Evolutionary conservation across 1,140 invertebrate species (phyloP).

Genomic region (Oreohelix idahoensis): DNA sequence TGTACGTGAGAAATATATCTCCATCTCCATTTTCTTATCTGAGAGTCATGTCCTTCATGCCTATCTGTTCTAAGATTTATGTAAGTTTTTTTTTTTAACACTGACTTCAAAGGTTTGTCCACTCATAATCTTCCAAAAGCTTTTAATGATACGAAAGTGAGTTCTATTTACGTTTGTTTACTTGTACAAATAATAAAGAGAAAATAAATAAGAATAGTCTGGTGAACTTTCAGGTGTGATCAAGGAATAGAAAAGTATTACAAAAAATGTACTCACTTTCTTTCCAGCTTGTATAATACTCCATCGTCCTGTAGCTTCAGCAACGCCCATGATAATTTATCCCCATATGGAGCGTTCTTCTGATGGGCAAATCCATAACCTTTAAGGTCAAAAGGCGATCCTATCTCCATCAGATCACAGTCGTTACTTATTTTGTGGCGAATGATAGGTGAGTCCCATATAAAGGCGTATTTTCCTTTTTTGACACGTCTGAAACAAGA

Average conservation of each 20-base stretch:
- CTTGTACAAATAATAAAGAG: background rate
- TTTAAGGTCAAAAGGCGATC: constrained; percentile 67
- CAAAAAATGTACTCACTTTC: constrained; percentile 61
- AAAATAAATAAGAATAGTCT: background rate
- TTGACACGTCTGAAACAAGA: constrained; percentile 54
- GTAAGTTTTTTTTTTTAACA: too few species aligned
- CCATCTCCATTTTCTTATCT: too few species aligned
- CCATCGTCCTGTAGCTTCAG: constrained; percentile 95
- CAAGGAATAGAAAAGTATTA: too few species aligned
- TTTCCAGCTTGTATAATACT: constrained; percentile 84
- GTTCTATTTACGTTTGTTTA: too few species aligned
- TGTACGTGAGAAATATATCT: too few species aligned
- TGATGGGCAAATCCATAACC: constrained; percentile 65
- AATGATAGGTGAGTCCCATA: constrained; percentile 69
- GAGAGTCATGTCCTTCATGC: too few species aligned
- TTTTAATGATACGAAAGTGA: too few species aligned
- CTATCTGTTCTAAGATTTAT: too few species aligned
- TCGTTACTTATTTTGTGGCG: constrained; percentile 62
- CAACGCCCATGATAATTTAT: constrained; percentile 93
- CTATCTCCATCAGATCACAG: constrained; percentile 67
- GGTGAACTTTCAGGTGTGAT: too few species aligned
- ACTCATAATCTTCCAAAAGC: too few species aligned
- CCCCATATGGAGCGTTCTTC: constrained; percentile 88
- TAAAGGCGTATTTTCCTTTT: constrained; percentile 66
- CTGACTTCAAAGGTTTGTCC: too few species aligned